phyloP scores from a whole-genome alignment of 2,113 vertebrate genomes.

The Ophthalmolycus amberensis region DNA sequence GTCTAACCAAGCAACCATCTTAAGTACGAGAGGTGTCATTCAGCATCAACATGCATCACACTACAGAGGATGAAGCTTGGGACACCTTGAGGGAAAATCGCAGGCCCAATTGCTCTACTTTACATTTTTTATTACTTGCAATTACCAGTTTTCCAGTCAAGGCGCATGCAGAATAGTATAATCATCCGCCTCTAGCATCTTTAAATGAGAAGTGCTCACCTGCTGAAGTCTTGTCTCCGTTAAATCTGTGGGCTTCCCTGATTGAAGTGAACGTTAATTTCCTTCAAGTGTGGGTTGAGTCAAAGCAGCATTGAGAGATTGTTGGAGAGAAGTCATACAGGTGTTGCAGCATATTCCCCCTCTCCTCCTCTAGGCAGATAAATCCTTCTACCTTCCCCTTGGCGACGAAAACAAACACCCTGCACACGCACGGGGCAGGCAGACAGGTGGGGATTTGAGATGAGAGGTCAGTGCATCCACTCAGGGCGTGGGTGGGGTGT shows the following conservation, averaged over 20 bases:
- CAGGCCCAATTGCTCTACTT: not conserved
- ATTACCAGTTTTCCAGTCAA: not conserved
- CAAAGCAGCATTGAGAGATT: not conserved
- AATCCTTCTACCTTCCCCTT: conserved; percentile 23
- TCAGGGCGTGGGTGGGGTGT: conserved; percentile 48
- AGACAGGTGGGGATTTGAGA: conserved; percentile 50
- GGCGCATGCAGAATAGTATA: not conserved
- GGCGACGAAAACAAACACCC: conserved; percentile 33
- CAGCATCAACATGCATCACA: not conserved
- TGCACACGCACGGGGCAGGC: conserved; percentile 34
- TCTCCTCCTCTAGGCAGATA: conserved; percentile 16
- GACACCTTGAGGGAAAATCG: not conserved
- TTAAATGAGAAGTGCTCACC: conserved; percentile 58
- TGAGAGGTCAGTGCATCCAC: conserved; percentile 61
- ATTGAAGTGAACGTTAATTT: not conserved
- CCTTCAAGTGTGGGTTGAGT: conserved; percentile 14
- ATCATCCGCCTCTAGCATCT: not conserved
- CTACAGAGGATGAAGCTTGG: not conserved
- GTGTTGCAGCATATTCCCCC: conserved; percentile 28
- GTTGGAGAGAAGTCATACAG: conserved; percentile 11
- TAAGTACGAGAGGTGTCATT: not conserved
- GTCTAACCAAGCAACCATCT: conserved; percentile 13
- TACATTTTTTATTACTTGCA: not conserved
- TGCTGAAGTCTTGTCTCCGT: conserved; percentile 51
- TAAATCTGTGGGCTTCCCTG: not conserved